Evolutionary conservation across 2,888 invertebrate species (phyloP), one percentile per base, ranked within the genome.

Genomic region (Hipparchia sbordonii): DNA sequence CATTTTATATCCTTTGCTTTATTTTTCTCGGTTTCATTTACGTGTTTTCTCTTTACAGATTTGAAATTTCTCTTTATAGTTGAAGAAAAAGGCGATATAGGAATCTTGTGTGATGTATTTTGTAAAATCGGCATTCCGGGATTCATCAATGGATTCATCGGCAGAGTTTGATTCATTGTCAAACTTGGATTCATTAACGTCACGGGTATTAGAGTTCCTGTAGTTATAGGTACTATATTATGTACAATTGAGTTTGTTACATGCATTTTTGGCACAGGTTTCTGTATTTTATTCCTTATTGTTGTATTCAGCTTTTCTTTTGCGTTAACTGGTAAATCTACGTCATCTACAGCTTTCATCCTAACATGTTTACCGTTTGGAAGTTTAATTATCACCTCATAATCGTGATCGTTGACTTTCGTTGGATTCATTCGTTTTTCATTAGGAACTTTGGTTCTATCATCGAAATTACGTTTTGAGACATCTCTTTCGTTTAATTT

Each of bases 351-450:
- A 0, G 88, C 82, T 71, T 87, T 86, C 87, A 92, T 89, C 74
- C 84, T 85, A 0, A 93, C 87, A 70, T 87, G 84, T 60, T 88
- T 91, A 0, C 91, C 92, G 2, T 82, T 89, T 0, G 93, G 93
- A 1, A 92, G 74, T 79, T 89, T 92, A 0, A 93, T 87, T 2
- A 90, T 87, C 0, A 93, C 91, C 81, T 93, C 92, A 48, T 88
- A 90, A 74, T 89, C 87, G 52, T 87, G 89, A 74, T 89, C 88
- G 0, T 88, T 85, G 0, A 82, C 83, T 39, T 39, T 39, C 39
- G 1, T 39, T 39, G 39, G 39, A 39, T 23, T 23, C 23, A 23
- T 23, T 23, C 23, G 46, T 46, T 46, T 67, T 48, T 60, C 60
- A 51, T 60, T 69, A 1, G 33, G n/a, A 63, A 33, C 10, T 57